Base-by-base conservation (phyloP, 1,140 invertebrate species). In the Cyclina sinensis region DNA sequence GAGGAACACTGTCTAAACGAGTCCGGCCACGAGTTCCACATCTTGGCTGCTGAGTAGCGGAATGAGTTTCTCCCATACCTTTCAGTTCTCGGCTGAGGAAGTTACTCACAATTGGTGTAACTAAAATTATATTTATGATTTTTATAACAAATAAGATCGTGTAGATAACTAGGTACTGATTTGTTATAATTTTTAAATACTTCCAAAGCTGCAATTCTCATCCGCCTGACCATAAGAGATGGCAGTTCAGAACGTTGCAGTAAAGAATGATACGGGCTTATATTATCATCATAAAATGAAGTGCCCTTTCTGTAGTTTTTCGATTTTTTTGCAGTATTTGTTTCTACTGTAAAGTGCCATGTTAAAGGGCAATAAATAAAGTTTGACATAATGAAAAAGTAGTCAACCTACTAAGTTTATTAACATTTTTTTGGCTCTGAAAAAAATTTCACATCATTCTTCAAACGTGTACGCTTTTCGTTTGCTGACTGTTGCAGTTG, bases 11-110 rank as follows among this genome's bases (percentile, higher is more conserved):
- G 48, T 11, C 78, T 18, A 24, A 81, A 27, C n/a, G n/a, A 21
- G 54, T 81, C 30, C 11, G 12, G 54, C 54, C 57, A 32, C 24
- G 14, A 32, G 54, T 59, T 57, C 30, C 54, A 57, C 21, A 35
- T 32, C 12, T 32, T 57, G 54, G 78, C 48, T 59, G 54, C 54
- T 9, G 35, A 57, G 54, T 81, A 81, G 21, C 74, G 9, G 74
- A 79, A 79, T 48, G 39, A 79, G n/a, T 48, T 11, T 48, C 18
- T 7, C 18, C 46, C 7, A 18, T 48, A 11, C 46, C 7, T 11
- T 48, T 48, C 74, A 48, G 37, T 79, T 79, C 74, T 79, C 9
- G 74, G 32, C n/a, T 51, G 37, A 24, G 74, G 39, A 48, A 79
- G 46, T 46, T 79, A 46, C 43, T 9, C 43, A 46, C 43, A 46